A percentile compares a stretch with the other conserved stretches of the same genome.
Evolutionary conservation across 2,888 invertebrate species (phyloP).

Genomic region (Cataglyphis rosenhaueri): DNA sequence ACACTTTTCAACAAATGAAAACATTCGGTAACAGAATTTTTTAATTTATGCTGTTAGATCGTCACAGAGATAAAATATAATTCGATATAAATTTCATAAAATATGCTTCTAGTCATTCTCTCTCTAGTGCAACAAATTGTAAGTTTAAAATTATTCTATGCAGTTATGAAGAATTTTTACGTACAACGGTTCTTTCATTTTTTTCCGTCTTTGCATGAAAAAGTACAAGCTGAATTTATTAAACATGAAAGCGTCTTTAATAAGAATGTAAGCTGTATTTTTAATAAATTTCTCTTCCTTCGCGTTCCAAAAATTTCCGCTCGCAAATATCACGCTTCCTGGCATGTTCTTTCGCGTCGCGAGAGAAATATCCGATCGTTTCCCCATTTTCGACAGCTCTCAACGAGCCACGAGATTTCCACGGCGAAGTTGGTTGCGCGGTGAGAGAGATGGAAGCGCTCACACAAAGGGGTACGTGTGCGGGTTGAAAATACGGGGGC

Average conservation of each 20-base stretch:
- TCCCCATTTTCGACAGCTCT: conserved; percentile 38
- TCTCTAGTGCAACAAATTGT: not conserved
- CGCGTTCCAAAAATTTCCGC: not conserved
- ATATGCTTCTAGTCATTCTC: conserved; percentile 1
- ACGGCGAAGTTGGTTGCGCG: not conserved
- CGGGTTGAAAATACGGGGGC: conserved; percentile 57
- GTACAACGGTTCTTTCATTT: not conserved
- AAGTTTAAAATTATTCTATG: not conserved
- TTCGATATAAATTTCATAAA: conserved; percentile 32
- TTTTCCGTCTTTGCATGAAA: no score
- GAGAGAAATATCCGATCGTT: conserved; percentile 46
- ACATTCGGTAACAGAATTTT: conserved; percentile 14
- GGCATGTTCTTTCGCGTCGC: conserved; percentile 20
- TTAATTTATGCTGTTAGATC: conserved; percentile 9
- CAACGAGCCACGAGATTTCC: conserved; percentile 48
- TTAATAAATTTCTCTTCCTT: conserved; percentile 18
- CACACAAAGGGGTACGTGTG: conserved; percentile 68
- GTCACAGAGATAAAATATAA: not conserved
- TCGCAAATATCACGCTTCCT: conserved; percentile 16
- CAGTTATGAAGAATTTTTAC: not conserved
- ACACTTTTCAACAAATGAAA: conserved; percentile 23
- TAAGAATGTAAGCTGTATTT: not conserved
- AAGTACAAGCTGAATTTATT: not conserved
- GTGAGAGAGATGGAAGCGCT: not conserved
- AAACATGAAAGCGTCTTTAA: no score